Evolutionary conservation across 2,797 vertebrate genomes (phyloP).

Genomic region (Zenarchopterus dispar): DNA sequence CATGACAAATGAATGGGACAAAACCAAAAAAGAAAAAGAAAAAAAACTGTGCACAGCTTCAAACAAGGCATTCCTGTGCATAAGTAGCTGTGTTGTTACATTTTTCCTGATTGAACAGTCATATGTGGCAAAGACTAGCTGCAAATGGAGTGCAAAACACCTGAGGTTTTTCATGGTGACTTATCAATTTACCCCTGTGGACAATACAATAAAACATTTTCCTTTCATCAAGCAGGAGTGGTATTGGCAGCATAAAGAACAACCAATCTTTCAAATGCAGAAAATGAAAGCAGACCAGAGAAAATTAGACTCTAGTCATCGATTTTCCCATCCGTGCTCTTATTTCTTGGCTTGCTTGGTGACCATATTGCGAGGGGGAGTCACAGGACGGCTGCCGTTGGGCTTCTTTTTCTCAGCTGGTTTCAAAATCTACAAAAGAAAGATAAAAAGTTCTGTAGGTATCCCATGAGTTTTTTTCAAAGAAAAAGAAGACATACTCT

Average conservation of each 20-base stretch:
- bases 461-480: no score
- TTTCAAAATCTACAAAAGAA: conserved; percentile 90
- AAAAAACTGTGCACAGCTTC: conserved; percentile 79
- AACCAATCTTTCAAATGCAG: conserved; percentile 67
- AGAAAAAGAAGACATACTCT: not conserved
- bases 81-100: conserved; percentile 76
- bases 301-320: conserved; percentile 27
- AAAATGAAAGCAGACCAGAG: conserved; percentile 67
- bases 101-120: conserved; percentile 82
- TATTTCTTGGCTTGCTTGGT: conserved; percentile 99
- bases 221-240: conserved; percentile 76
- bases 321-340: conserved; percentile 51
- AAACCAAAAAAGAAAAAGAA: conserved; percentile 30
- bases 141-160: conserved; percentile 85
- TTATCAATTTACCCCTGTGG: conserved; percentile 78
- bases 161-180: conserved; percentile 82
- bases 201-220: conserved; percentile 79
- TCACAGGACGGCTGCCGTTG: conserved; percentile 95
- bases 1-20: conserved; percentile 55
- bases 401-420: conserved; percentile 99
- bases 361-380: conserved; percentile 97
- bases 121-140: conserved; percentile 81
- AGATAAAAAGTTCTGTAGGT: not conserved
- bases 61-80: conserved; percentile 84
- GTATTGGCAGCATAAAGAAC: conserved; percentile 75